Evolutionary conservation across 2,888 invertebrate genomes (phyloP), one percentile per base, ranked within the genome.

Genomic region (Chouioia cunea): DNA sequence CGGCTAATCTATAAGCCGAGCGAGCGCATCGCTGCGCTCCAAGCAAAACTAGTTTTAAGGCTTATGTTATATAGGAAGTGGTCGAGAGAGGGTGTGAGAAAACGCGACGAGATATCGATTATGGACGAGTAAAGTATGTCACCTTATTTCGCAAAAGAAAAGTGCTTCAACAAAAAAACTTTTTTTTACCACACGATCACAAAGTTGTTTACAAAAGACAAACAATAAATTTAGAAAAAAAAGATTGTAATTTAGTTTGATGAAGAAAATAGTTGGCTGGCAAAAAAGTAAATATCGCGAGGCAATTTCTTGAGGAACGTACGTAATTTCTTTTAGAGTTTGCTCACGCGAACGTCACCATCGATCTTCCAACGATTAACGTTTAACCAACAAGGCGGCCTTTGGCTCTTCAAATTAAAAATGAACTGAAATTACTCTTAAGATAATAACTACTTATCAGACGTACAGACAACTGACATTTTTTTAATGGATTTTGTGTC

Each of bases 71-170:
- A 27, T 27, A 27, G 27, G 3, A 6, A 27, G 27, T 27, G 6
- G 3, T 22, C 48, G 36, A n/a, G n/a, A n/a, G 43, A 15, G 23
- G 27, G 60, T 43, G 18, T 27, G 50, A 73, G 54, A 59, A 73
- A 69, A 74, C 75, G 76, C 66, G 76, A 63, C 71, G 70, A 74
- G 72, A 75, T 79, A 79, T 79, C 75, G 78, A 79, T 79, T 78
- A 75, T 76, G 71, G 74, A 63, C 71, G 70, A 73, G 73, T 68
- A 76, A 77, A 78, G 76, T 76, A 74, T 78, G 79, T 77, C 78
- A 78, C 75, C 74, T 73, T 78, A 75, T 76, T 77, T 76, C 75
- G 76, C 76, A 76, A 75, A 77, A 76, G 78, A 73, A n/a, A 6
- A 18, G 16, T 16, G 16, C 48, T 18, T 15, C 18, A 10, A 16